Evolutionary conservation across 2,797 vertebrate species (phyloP), one percentile per base, ranked within the genome.

Genomic region (Rhincodon typus): DNA sequence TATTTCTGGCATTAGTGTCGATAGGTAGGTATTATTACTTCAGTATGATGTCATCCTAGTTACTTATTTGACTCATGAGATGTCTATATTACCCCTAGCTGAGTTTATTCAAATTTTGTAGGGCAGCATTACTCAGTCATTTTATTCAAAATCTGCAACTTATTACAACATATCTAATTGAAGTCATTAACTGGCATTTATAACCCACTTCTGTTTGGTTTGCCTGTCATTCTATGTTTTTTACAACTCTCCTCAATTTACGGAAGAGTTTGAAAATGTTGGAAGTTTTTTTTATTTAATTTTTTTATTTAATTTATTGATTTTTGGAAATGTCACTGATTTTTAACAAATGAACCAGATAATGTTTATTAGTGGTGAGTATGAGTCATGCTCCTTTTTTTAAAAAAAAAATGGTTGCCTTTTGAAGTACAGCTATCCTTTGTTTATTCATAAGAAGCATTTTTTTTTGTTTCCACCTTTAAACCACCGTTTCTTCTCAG

Each of bases 131-230:
- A 70, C 69, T 70, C 21, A 46, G 10, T 94, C 42, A 74, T 94
- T 94, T 94, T 72, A 5, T 46, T 94, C 46, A 50, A 74, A 94
- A 94, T 30, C 94, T 94, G 67, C 94, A 94, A 74, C 25, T 53
- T 62, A 5, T 91, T 50, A 94, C 30, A 94, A 53, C 42, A 30
- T 50, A 10, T 72, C 67, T 72, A 70, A 94, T 74, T 30, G 38
- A 27, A 50, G 70, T 74, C 25, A 50, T 50, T 53, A 72, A 53
- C 42, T 7, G 7, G 19, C 42, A 42, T 15, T 62, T 66, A 62
- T 3, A 53, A 30, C 46, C 13, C 17, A 90, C 62, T 66, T 91
- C 34, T 38, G 34, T 66, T 84, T 67, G 88, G 62, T n/a, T 91
- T 62, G n/a, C 34, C 34, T 91, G 88, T 66, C n/a, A 21, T 19